These are phyloP conservation scores for Cossypha heuglini DNA, from an alignment of 2,797 vertebrate genomes.

Conservation along the genomic window DNA sequence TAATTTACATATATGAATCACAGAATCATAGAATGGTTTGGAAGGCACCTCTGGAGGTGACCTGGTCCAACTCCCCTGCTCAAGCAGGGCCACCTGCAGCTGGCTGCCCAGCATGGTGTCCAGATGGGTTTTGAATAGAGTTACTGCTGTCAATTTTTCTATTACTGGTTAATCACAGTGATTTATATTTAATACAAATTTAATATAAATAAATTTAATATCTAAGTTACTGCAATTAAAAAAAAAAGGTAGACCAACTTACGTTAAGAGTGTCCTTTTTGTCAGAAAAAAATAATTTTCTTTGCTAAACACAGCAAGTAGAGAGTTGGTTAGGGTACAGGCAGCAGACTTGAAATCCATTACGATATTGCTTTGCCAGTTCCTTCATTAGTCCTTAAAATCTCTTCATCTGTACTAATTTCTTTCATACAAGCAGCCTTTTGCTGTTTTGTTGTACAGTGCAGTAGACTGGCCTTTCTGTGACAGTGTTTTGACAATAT, in stretches of 20 bases:
- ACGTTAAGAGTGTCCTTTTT: neutral
- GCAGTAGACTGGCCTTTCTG: neutral
- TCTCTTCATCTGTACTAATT: neutral
- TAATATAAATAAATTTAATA: neutral
- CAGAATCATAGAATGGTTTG: neutral
- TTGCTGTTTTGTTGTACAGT: neutral
- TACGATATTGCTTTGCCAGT: neutral
- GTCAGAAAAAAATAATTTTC: neutral
- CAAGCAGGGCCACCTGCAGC: neutral
- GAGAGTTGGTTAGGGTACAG: neutral
- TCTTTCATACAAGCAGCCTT: neutral
- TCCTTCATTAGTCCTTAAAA: slow-evolving; percentile 1
- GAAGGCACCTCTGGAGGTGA: neutral
- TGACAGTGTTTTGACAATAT: neutral
- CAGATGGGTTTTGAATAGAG: neutral
- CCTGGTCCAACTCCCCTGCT: neutral
- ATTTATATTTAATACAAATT: neutral
- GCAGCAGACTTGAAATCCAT: neutral
- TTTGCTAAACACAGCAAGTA: neutral
- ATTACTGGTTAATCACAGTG: neutral
- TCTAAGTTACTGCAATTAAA: neutral
- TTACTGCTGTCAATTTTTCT: neutral
- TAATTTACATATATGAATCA: neutral
- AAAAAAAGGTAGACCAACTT: neutral
- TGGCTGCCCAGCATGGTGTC: neutral